Base-by-base conservation (phyloP, 2,113 vertebrate genomes). In the Planiliza haematocheilus region DNA sequence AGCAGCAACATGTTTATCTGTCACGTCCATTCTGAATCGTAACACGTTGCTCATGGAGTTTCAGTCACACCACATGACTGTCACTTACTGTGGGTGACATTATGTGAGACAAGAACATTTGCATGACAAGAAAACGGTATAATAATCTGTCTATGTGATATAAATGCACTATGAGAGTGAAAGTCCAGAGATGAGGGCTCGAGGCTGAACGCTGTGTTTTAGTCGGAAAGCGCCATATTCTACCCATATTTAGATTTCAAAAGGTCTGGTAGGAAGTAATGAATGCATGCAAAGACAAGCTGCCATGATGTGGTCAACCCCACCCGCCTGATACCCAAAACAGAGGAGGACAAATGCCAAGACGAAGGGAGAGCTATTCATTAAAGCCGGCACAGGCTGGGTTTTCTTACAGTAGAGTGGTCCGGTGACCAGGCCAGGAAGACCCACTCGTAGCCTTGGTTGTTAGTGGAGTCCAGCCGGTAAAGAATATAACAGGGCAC, bases 361-460 rank as follows among this genome's bases (percentile, higher is more conserved):
- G 7, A 56, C 55, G 57, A 11, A 51, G 14, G 18, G 11, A 82
- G 61, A 83, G 70, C 69, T 61, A 59, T 24, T 85, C 77, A 88
- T 89, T 89, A 89, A 51, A 52, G 46, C 11, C 11, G 3, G 24
- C n/a, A 8, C 43, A 24, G 65, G 10, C 24, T 65, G 4, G 21
- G 86, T 94, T 85, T 62, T 39, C 97, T 95, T 95, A 98, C 97
- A 83, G 93, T 85, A 79, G 97, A 96, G 75, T 91, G 79, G 88
- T 99, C 97, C 9, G 97, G 97, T 61, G 97, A 97, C 97, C 97
- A 99, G 5, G 96, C 96, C 88, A 98, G 95, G 85, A 99, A 97
- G 87, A 99, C 86, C 97, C 97, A 99, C 79, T 99, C 97, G 52
- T 95, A 95, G 67, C 97, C 97, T 91, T 97, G 96, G 84, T 95